phyloP scores from a whole-genome alignment of 2,797 vertebrate species.

The Microtus agrestis region DNA sequence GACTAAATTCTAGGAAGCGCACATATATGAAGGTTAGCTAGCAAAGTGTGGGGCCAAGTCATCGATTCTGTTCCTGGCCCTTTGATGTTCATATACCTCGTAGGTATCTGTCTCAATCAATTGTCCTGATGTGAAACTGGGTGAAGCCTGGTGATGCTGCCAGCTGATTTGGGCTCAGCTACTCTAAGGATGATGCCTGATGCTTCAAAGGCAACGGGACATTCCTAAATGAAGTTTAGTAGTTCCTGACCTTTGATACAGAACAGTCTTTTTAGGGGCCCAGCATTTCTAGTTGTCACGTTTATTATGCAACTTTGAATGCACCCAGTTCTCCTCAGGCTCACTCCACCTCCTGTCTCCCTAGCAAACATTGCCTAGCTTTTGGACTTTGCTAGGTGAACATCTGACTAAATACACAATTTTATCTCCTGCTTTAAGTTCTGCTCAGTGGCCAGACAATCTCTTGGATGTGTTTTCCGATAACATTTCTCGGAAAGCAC shows the following conservation, averaged over 20 bases:
- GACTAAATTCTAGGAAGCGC: background rate
- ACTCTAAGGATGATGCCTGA: background rate
- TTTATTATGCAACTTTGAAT: background rate
- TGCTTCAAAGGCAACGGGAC: background rate
- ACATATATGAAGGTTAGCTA: background rate
- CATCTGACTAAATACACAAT: background rate
- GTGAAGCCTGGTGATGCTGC: background rate
- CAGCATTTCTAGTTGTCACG: background rate
- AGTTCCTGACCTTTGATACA: background rate
- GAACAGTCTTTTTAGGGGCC: background rate
- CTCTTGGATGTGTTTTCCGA: background rate
- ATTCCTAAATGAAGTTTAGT: background rate
- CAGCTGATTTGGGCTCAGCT: background rate
- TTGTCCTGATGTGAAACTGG: background rate
- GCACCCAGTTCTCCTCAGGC: background rate
- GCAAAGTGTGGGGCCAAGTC: background rate
- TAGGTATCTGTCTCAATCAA: background rate
- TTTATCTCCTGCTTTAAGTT: background rate
- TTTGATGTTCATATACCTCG: background rate
- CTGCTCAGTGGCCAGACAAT: background rate
- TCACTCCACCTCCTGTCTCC: background rate
- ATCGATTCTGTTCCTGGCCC: background rate
- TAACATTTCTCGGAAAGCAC: background rate
- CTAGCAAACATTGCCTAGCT: background rate
- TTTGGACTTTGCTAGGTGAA: conserved; percentile 31